Base-by-base conservation (phyloP, 2,888 invertebrate species). In the Eledone cirrhosa region DNA sequence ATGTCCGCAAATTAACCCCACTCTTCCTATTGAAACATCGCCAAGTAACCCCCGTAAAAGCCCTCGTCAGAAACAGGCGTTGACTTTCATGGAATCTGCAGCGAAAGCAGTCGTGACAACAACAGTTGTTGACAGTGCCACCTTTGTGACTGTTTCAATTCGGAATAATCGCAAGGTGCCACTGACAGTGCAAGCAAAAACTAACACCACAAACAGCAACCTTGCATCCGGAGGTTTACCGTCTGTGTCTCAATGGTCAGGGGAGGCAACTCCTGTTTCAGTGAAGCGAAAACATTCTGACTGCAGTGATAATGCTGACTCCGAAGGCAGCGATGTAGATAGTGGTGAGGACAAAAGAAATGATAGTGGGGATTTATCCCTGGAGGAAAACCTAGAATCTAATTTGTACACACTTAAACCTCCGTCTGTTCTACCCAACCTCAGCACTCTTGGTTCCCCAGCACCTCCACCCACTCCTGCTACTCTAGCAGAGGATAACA, bases 101-200 rank as follows among this genome's bases (percentile, higher is more conserved):
- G 87, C 85, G 4, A 83, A 82, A 79, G 87, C 86, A 27, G 80
- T 87, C 13, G 85, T 86, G 83, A 86, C 86, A n/a, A 87, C 87
- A 0, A 84, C 84, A 69, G 84, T 87, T 5, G 82, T 83, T 16
- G 82, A 85, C 74, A 86, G 83, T 80, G 85, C 85, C 16, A 87
- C 87, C 1, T 81, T 84, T 78, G 85, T 87, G 0, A 86, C 84
- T 33, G 84, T 87, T 48, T 86, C 86, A 47, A 86, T 86, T 31
- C 86, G 86, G 82, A 86, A 85, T 67, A 85, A 83, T n/a, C 79
- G 80, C 27, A 77, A 47, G 74, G 77, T 11, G 77, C 67, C 53
- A 69, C 31, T n/a, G 74, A 41, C 22, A 67, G 53, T 14, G 16
- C 80, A 22, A 63, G 69, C 65, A 29, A 67, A 75, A 74, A 75